Percentiles rank a stretch among this genome's conserved stretches.
Conservation (phyloP, 1,140 invertebrate genomes). For the Drosophila lacteicornis region DNA sequence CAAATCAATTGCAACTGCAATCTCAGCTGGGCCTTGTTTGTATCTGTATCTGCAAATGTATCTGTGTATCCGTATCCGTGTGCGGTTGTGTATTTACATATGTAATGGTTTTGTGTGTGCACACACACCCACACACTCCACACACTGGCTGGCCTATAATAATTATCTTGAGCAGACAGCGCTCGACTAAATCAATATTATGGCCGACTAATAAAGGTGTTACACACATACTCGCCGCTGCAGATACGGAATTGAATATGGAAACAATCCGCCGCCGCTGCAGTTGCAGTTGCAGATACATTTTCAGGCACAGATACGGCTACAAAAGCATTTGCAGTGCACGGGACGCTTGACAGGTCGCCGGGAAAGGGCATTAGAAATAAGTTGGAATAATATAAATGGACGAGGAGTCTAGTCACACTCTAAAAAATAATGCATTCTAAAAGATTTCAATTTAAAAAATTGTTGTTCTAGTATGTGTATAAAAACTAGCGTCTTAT, state of each 20-base stretch:
- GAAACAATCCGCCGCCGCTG: constrained; percentile 28
- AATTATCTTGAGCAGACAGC: constrained; percentile 76
- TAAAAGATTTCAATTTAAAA: not conserved
- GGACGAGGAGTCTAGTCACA: constrained; percentile 2
- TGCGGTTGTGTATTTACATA: constrained; percentile 50
- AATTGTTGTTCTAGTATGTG: too few species aligned
- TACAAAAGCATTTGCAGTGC: constrained; percentile 33
- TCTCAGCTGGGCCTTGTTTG: constrained; percentile 21
- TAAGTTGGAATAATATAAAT: constrained; percentile 53
- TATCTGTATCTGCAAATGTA: constrained; percentile 9
- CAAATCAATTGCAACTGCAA: constrained; percentile 71
- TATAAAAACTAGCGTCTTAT: not conserved
- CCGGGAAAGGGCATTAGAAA: constrained; percentile 49
- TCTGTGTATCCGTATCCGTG: constrained; percentile 8
- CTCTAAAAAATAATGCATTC: not conserved
- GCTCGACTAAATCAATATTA: constrained; percentile 82
- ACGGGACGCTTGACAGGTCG: constrained; percentile 43
- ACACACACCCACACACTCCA: constrained; percentile 9
- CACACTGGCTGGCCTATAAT: constrained; percentile 38
- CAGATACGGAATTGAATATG: constrained; percentile 34
- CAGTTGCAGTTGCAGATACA: constrained; percentile 18
- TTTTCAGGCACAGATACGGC: constrained; percentile 12
- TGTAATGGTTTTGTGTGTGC: constrained; percentile 49
- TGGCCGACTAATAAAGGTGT: constrained; percentile 69
- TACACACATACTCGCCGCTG: constrained; percentile 20